Base-by-base conservation (phyloP, 2,797 vertebrate species). In the Neosilurus hyrtlii region DNA sequence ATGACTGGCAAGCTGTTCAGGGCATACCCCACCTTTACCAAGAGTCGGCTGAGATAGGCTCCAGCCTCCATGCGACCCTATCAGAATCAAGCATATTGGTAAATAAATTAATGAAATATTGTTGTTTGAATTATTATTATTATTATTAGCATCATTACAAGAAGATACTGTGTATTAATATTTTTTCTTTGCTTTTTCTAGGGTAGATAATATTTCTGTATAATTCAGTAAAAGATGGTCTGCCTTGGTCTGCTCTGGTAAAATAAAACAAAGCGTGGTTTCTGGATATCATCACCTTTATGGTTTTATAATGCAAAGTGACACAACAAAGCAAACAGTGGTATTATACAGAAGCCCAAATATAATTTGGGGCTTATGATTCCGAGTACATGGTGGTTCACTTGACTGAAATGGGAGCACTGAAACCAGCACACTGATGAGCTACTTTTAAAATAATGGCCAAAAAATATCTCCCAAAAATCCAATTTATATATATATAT, bases 341-440 rank as follows among this genome's bases (percentile, higher is more conserved):
- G 83, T 35, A 51, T 81, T 74, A 78, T 24, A 73, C 49, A 86
- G 57, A 86, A 61, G n/a, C 51, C 26, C 79, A 85, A 86, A 86
- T 86, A 59, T 65, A 24, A 83, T 84, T 82, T 84, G 66, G 26
- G 51, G 79, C 66, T 80, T 88, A 86, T 86, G 82, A 86, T 82
- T 80, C 57, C 67, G 49, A 14, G 63, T 37, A 49, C 57, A 82
- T 70, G 72, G 56, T 54, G 80, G 66, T 68, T 81, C 20, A 57
- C 72, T 72, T 77, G 63, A 61, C 56, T 76, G 80, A 62, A 84
- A 74, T 37, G 54, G 11, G 59, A 84, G 79, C 80, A 62, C 16
- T 20, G 67, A 37, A 83, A 74, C 52, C 54, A 80, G 80, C 78
- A 68, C 83, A 75, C 80, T 84, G 77, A 84, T 80, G 71, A 54